These are phyloP conservation scores for Penaeus chinensis DNA, from an alignment of 1,140 invertebrate species.

Conservation along the genomic window DNA sequence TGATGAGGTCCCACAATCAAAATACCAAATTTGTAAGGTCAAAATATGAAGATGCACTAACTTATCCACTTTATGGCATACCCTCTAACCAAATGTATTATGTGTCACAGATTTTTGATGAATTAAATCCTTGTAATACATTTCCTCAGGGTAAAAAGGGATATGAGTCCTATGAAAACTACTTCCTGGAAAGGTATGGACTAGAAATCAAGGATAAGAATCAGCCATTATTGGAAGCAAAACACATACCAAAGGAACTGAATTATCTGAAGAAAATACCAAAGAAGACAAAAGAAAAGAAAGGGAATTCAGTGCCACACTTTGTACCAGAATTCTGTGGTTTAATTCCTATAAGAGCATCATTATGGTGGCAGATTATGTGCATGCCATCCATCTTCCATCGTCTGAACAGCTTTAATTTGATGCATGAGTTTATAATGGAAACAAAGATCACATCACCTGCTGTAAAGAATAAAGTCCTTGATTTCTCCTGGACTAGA, in stretches of 20 bases:
- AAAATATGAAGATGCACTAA: constrained; percentile 46
- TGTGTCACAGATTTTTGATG: constrained; percentile 31
- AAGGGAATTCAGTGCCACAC: constrained; percentile 16
- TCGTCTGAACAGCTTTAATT: constrained; percentile 57
- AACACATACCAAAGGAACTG: constrained; percentile 56
- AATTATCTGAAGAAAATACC: constrained; percentile 44
- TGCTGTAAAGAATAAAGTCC: neutral
- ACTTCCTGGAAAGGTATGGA: constrained; percentile 25
- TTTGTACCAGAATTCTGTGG: constrained; percentile 60
- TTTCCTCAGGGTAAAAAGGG: constrained; percentile 18
- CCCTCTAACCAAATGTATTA: constrained; percentile 29
- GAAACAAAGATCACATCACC: constrained; percentile 2
- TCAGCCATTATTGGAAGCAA: constrained; percentile 44
- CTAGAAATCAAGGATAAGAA: constrained; percentile 22
- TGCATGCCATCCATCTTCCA: constrained; percentile 59
- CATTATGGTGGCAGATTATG: constrained; percentile 59
- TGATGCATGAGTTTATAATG: constrained; percentile 36
- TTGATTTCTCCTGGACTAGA: constrained; percentile 31
- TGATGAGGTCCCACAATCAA: neutral
- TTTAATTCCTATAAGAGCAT: constrained; percentile 51
- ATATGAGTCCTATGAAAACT: constrained; percentile 39
- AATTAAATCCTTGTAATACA: constrained; percentile 28
- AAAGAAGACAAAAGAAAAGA: constrained; percentile 8
- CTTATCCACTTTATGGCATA: constrained; percentile 42
- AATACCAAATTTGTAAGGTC: constrained; percentile 14